Conservation (phyloP, 2,113 vertebrate genomes). For the Pollachius pollachius region DNA sequence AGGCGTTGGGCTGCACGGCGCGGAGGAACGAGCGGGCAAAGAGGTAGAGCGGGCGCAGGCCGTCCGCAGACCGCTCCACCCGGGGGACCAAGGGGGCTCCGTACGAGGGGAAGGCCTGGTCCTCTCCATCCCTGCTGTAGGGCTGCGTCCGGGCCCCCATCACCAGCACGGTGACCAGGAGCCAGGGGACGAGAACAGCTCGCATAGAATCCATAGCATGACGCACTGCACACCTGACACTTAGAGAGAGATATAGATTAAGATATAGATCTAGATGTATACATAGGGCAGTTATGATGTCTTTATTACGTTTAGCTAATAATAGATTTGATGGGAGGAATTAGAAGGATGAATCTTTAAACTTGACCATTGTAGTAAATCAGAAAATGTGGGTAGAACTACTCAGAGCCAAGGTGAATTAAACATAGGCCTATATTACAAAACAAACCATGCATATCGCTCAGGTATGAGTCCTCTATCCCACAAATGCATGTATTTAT, state of each 20-base stretch:
- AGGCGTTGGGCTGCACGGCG: conserved; percentile 25
- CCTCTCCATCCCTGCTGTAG: neutral
- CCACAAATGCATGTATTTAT: too few species aligned
- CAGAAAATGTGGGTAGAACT: too few species aligned
- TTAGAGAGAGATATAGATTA: too few species aligned
- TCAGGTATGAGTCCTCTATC: conserved; percentile 2
- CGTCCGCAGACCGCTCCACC: neutral
- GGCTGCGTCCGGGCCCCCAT: neutral
- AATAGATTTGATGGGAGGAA: too few species aligned
- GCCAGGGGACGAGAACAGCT: too few species aligned
- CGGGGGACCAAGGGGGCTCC: neutral
- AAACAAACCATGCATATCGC: neutral
- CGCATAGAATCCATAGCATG: neutral
- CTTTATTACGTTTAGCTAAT: too few species aligned
- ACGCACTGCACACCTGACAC: neutral
- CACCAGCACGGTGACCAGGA: neutral
- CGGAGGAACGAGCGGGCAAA: conserved; percentile 27
- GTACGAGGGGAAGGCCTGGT: neutral
- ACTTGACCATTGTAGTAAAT: too few species aligned
- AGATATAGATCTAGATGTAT: too few species aligned
- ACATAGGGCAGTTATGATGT: too few species aligned
- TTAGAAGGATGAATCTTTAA: too few species aligned
- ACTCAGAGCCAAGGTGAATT: too few species aligned
- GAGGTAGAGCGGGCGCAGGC: conserved; percentile 28
- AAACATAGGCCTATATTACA: too few species aligned